These are phyloP conservation scores for Todus mexicanus DNA, from an alignment of 2,797 vertebrate species.

Conservation along the genomic window DNA sequence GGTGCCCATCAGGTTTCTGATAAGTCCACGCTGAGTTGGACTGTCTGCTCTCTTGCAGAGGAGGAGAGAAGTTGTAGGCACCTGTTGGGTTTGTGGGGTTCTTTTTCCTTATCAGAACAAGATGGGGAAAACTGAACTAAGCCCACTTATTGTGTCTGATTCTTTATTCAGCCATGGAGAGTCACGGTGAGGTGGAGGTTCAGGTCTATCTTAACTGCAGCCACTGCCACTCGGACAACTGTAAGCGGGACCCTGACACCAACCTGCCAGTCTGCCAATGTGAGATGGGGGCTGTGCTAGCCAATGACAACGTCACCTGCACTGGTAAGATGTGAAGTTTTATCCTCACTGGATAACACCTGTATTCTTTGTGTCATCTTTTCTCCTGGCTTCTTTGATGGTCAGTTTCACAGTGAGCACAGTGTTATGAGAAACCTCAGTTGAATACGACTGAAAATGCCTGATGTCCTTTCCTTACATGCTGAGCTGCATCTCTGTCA, in stretches of 20 bases:
- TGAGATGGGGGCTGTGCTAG: constrained; percentile 81
- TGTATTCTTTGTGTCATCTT: neutral
- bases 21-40: neutral
- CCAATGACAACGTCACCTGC: constrained; percentile 85
- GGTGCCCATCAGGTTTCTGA: neutral
- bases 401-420: neutral
- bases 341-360: neutral
- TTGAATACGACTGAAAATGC: neutral
- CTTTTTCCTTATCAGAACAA: neutral
- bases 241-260: constrained; percentile 78
- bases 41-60: neutral
- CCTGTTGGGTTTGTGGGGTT: neutral
- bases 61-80: neutral
- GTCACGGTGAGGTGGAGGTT: constrained; percentile 89
- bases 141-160: neutral
- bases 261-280: constrained; percentile 82
- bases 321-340: constrained; percentile 57
- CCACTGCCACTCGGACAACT: constrained; percentile 88
- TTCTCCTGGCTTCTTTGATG: neutral
- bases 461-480: neutral
- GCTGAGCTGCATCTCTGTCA: neutral
- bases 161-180: constrained; percentile 82
- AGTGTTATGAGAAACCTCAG: neutral
- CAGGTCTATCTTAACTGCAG: constrained; percentile 87
- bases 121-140: neutral